These are phyloP conservation scores for Bos indicus DNA, from an alignment of 2,113 vertebrate species.

Conservation along the genomic window DNA sequence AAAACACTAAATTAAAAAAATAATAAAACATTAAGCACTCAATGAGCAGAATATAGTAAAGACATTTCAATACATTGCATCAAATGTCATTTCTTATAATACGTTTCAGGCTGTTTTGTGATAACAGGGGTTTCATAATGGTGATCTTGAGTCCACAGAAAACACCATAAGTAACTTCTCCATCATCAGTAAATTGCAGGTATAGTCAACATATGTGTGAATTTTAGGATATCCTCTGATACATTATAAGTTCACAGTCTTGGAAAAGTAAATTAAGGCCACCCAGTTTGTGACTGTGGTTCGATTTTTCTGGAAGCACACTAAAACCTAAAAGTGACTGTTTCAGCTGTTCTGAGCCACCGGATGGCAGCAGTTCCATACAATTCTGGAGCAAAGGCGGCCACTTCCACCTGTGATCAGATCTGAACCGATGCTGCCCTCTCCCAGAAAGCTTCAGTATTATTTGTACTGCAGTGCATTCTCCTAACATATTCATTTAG, in stretches of 20 bases:
- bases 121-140: not conserved
- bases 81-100: too few species aligned
- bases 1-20: not conserved
- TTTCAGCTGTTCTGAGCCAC: not conserved
- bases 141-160: too few species aligned
- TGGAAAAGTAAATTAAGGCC: not conserved
- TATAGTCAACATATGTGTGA: fast-evolving
- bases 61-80: too few species aligned
- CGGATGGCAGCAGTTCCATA: constrained; percentile 71
- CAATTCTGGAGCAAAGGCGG: not conserved
- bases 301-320: not conserved
- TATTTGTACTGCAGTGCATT: not conserved
- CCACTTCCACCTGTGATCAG: fast-evolving
- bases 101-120: fast-evolving
- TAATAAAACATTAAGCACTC: not conserved
- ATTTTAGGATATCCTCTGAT: not conserved
- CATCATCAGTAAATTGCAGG: fast-evolving
- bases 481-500: not conserved
- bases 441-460: fast-evolving
- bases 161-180: fast-evolving
- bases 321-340: not conserved
- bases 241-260: fast-evolving
- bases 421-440: not conserved
- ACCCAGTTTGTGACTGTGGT: fast-evolving
- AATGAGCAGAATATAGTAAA: not conserved